Evolutionary conservation across 2,888 invertebrate species (phyloP).

Genomic region (Cataglyphis cursor): DNA sequence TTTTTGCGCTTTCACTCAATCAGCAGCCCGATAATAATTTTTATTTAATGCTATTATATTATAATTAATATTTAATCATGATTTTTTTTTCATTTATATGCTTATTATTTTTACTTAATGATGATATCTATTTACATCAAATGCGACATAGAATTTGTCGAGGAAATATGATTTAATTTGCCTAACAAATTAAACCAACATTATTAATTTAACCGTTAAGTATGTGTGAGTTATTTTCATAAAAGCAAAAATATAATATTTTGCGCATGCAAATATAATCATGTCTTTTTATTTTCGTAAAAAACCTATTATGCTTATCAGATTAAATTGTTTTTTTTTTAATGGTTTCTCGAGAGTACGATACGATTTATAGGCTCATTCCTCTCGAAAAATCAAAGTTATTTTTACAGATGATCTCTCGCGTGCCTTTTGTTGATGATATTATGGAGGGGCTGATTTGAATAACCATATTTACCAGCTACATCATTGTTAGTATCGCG

Average conservation of each 20-base stretch:
- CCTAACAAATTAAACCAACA: background rate
- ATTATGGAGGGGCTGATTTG: conserved; percentile 41
- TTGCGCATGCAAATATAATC: background rate
- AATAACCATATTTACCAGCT: conserved; percentile 46
- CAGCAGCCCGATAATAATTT: background rate
- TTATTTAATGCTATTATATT: background rate
- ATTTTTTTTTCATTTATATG: background rate
- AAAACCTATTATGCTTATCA: background rate
- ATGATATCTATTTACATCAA: background rate
- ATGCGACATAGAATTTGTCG: background rate
- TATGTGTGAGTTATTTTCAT: background rate
- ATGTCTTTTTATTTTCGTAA: background rate
- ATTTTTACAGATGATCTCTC: conserved; percentile 41
- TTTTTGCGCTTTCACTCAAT: conserved; percentile 15
- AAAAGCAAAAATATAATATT: background rate
- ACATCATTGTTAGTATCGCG: background rate
- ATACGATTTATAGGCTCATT: background rate
- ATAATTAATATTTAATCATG: background rate
- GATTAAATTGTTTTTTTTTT: background rate
- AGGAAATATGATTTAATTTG: background rate
- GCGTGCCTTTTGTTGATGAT: conserved; percentile 17
- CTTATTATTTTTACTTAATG: background rate
- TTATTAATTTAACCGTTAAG: background rate
- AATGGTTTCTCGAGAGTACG: conserved; percentile 13
- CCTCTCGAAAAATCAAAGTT: conserved; percentile 20